A percentile compares a stretch with the other conserved stretches of the same genome.
Conservation (phyloP, 2,888 invertebrate species). For the Dryobota labecula region DNA sequence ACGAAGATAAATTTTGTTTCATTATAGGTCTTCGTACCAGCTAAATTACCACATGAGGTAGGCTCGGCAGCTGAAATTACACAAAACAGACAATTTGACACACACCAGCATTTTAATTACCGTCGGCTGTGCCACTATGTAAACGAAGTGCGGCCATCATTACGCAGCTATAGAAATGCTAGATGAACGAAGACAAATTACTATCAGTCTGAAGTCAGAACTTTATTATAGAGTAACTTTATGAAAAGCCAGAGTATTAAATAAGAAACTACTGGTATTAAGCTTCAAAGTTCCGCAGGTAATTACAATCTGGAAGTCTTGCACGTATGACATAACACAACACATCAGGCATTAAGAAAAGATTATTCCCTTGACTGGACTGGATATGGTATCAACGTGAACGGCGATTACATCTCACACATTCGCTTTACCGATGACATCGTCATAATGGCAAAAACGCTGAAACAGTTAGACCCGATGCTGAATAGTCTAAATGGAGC, state of each 20-base stretch:
- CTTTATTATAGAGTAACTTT: neutral
- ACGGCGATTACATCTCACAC: too few species aligned
- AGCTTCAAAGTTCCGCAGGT: neutral
- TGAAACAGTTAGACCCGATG: too few species aligned
- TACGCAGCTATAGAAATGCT: conserved; percentile 46
- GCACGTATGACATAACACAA: too few species aligned
- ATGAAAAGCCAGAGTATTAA: neutral
- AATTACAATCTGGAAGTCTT: neutral
- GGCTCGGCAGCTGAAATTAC: conserved; percentile 66
- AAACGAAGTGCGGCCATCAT: conserved; percentile 65
- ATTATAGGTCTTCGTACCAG: neutral
- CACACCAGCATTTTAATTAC: conserved; percentile 75
- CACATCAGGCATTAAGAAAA: too few species aligned
- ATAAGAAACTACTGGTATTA: neutral
- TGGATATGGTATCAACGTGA: too few species aligned
- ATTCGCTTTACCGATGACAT: too few species aligned
- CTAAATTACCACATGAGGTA: neutral
- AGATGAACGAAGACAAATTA: conserved; percentile 37
- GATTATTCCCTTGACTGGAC: too few species aligned
- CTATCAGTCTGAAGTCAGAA: neutral
- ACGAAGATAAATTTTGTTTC: neutral
- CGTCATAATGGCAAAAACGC: too few species aligned
- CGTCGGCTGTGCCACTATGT: conserved; percentile 68
- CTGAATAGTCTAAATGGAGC: too few species aligned
- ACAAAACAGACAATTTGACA: conserved; percentile 71